phyloP scores from a whole-genome alignment of 37 sponge, comb jelly and placozoan species.

The Halichondria panicea region DNA sequence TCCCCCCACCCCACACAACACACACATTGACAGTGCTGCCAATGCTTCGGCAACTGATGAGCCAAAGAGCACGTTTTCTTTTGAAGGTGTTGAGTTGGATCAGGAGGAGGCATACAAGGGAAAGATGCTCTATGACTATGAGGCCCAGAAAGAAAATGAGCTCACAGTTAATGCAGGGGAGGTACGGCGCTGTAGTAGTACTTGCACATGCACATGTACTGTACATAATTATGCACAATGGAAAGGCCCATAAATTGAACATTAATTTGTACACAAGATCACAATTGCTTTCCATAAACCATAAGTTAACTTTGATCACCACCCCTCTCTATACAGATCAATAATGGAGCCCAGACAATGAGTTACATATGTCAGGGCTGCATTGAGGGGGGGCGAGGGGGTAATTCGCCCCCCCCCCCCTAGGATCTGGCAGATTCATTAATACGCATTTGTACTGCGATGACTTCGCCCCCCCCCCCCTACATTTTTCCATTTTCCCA shows the following conservation, averaged over 20 bases:
- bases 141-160: slow-evolving; percentile 45
- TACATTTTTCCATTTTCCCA: too few species aligned
- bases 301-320: too few species aligned
- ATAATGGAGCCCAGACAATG: too few species aligned
- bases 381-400: too few species aligned
- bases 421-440: too few species aligned
- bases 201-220: background rate
- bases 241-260: background rate
- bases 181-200: slow-evolving; percentile 15
- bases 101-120: slow-evolving; percentile 44
- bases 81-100: slow-evolving; percentile 50
- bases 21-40: background rate
- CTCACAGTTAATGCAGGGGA: slow-evolving; percentile 44
- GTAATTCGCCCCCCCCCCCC: too few species aligned
- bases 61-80: slow-evolving; percentile 17
- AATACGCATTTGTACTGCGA: too few species aligned
- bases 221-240: background rate
- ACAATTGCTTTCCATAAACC: too few species aligned
- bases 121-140: slow-evolving; percentile 74
- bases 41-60: background rate
- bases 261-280: background rate
- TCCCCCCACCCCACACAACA: too few species aligned
- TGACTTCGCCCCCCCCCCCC: too few species aligned
- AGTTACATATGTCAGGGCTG: too few species aligned
- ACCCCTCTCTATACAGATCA: too few species aligned